These are phyloP conservation scores for Copidosoma floridanum DNA, from an alignment of 1,140 invertebrate genomes.

Conservation along the genomic window DNA sequence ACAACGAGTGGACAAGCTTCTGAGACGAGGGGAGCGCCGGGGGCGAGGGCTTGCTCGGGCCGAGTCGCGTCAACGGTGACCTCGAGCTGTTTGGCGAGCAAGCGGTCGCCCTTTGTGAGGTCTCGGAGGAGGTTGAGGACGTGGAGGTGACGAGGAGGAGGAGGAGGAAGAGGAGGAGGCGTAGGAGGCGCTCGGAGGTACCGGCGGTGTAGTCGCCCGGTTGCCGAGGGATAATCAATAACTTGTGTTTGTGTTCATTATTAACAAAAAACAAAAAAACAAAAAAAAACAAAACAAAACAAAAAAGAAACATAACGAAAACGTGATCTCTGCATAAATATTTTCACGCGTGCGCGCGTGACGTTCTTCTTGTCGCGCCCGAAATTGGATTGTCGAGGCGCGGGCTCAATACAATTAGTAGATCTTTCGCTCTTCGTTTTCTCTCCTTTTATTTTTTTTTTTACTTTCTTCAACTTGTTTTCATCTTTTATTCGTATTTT, in stretches of 20 bases:
- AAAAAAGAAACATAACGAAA: too few species aligned
- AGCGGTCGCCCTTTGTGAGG: neutral
- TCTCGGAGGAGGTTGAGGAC: neutral
- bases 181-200: neutral
- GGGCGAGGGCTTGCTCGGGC: too few species aligned
- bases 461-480: too few species aligned
- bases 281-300: too few species aligned
- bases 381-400: too few species aligned
- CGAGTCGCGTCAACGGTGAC: neutral
- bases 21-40: constrained; percentile 35
- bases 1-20: constrained; percentile 61
- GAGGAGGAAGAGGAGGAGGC: neutral
- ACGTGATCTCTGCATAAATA: neutral
- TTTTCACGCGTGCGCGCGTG: too few species aligned
- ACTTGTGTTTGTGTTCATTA: constrained; percentile 30
- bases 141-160: neutral
- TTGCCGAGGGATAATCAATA: too few species aligned
- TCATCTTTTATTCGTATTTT: too few species aligned
- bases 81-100: neutral
- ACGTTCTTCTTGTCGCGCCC: neutral
- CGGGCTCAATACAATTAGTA: too few species aligned
- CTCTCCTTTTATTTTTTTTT: too few species aligned
- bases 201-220: neutral
- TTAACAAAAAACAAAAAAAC: constrained; percentile 18
- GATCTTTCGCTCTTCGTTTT: too few species aligned